Evolutionary conservation across 1,140 invertebrate genomes (phyloP).

Genomic region (Idris sp.): DNA sequence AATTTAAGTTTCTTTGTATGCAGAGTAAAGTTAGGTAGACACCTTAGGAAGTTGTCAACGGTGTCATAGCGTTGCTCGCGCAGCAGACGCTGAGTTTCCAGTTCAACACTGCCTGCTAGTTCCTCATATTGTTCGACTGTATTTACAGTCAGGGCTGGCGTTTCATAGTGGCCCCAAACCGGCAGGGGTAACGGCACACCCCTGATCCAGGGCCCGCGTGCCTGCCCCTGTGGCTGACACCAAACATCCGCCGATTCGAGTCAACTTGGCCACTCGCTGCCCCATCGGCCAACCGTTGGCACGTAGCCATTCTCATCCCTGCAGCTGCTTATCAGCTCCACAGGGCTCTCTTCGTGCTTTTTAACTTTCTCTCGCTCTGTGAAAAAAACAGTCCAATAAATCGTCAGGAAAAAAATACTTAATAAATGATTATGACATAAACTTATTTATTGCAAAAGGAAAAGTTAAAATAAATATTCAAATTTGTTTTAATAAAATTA

Average conservation of each 20-base stretch:
- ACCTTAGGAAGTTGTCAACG: constrained; percentile 87
- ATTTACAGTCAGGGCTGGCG: constrained; percentile 78
- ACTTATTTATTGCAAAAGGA: too few species aligned
- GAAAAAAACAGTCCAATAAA: too few species aligned
- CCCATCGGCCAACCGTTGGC: constrained; percentile 90
- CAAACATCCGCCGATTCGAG: constrained; percentile 83
- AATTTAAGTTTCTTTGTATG: too few species aligned
- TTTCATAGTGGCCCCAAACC: constrained; percentile 77
- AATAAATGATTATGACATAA: too few species aligned
- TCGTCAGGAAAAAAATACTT: too few species aligned
- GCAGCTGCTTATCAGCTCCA: constrained; percentile 80
- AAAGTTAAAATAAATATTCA: too few species aligned
- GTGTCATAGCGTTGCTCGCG: constrained; percentile 91
- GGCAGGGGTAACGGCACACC: constrained; percentile 77
- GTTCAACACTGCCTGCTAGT: constrained; percentile 86
- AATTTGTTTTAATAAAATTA: too few species aligned
- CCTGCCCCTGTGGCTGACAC: constrained; percentile 79
- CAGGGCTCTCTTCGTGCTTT: constrained; percentile 79
- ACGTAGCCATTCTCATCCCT: constrained; percentile 82
- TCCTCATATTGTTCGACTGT: constrained; percentile 87
- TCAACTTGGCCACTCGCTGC: constrained; percentile 95
- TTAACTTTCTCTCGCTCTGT: constrained; percentile 80
- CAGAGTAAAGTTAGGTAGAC: too few species aligned
- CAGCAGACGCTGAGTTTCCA: constrained; percentile 86
- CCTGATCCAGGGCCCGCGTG: constrained; percentile 77